A percentile compares a stretch with the other conserved stretches of the same genome.
Conservation (phyloP, 2,797 vertebrate species). For the Xiphorhynchus erythropygius region DNA sequence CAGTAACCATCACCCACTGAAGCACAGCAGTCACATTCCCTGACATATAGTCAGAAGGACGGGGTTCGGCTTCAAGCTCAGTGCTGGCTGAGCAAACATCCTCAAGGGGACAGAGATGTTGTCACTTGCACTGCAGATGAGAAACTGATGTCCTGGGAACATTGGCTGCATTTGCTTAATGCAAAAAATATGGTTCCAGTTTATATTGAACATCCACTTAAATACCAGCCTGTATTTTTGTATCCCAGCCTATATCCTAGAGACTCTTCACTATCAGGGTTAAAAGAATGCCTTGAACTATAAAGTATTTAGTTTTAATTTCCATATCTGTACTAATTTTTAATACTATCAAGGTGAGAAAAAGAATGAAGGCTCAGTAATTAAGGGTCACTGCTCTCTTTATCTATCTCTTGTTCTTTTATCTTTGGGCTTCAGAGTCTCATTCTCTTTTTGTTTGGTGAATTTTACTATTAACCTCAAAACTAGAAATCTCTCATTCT, state of each 20-base stretch:
- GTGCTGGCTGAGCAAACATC: neutral
- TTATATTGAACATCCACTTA: neutral
- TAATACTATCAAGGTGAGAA: neutral
- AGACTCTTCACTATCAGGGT: neutral
- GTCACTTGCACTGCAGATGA: neutral
- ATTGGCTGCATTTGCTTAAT: neutral
- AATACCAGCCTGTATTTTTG: conserved; percentile 13
- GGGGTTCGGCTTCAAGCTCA: neutral
- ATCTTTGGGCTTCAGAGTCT: neutral
- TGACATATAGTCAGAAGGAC: neutral
- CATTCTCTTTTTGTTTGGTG: neutral
- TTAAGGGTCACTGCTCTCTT: neutral
- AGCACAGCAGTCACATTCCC: neutral
- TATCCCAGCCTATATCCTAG: neutral
- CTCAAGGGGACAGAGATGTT: neutral
- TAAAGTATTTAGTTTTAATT: conserved; percentile 24
- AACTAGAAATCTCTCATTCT: neutral
- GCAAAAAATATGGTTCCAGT: neutral
- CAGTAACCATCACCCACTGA: neutral
- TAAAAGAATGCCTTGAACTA: neutral
- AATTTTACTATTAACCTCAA: neutral
- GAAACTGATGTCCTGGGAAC: neutral
- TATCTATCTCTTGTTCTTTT: neutral
- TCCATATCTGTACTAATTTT: neutral
- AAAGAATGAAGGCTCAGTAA: neutral